Conservation (phyloP, 2,797 vertebrate genomes). For the Graptemys geographica region DNA sequence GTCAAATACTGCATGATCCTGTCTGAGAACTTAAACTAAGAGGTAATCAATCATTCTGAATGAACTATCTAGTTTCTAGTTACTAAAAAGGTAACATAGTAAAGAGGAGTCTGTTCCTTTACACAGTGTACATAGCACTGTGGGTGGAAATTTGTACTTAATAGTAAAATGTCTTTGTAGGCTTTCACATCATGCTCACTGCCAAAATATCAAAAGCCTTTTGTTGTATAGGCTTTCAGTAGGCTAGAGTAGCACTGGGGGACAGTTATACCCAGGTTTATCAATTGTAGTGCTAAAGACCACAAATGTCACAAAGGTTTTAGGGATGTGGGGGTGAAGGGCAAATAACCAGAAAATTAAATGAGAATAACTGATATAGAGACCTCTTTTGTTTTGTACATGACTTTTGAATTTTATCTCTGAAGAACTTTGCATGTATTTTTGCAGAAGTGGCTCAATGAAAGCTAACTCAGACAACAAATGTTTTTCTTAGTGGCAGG, state of each 20-base stretch:
- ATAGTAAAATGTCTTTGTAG: neutral
- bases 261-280: neutral
- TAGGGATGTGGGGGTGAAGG: neutral
- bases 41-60: slow-evolving; percentile 25
- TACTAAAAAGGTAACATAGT: neutral
- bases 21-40: slow-evolving; percentile 13
- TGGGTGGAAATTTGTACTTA: neutral
- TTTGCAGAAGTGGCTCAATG: neutral
- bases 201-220: neutral
- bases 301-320: neutral
- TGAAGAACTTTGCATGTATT: neutral
- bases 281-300: neutral
- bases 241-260: neutral
- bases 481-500: neutral
- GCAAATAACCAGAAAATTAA: neutral
- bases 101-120: neutral
- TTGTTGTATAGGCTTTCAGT: neutral
- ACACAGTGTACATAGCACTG: neutral
- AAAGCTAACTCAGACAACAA: neutral
- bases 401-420: neutral
- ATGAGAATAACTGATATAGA: neutral
- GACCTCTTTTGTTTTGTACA: neutral
- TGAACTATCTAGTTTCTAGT: slow-evolving; percentile 37
- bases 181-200: neutral
- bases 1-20: slow-evolving; percentile 50